Base-by-base conservation (phyloP, 2,797 vertebrate species). In the Pangasius djambal region DNA sequence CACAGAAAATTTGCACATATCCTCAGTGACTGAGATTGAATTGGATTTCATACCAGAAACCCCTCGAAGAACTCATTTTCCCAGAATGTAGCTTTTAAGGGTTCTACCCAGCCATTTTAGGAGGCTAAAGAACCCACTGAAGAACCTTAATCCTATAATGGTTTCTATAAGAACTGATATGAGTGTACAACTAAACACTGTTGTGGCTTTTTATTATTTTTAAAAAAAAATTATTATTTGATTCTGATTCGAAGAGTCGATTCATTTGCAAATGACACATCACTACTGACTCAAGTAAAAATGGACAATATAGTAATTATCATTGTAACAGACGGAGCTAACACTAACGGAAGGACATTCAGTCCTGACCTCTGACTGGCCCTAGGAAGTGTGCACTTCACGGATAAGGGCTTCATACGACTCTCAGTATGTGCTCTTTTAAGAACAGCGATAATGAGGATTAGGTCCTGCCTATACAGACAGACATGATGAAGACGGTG, bases 351-450 rank as follows among this genome's bases (percentile, higher is more conserved):
- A n/a, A 79, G 77, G n/a, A 31, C n/a, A 34, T 34, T 55, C 28
- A 20, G 31, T 81, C 52, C n/a, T 59, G 31, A 59, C 55, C 78
- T 81, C n/a, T n/a, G 48, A 74, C 70, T 40, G 15, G 18, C 37
- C 70, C 72, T 75, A 75, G 40, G 40, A 34, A 79, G 77, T 79
- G 77, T 57, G n/a, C 50, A 52, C 75, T 50, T 78, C 48, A 50
- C 4, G 12, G 25, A 77, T 28, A 77, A 40, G 70, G 34, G 37
- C 34, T 74, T 40, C 16, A 6, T 70, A 70, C 16, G 5, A 40
- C 10, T 74, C 72, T 74, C 72, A 25, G 1, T 55, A 12, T 81
- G 78, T 81, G n/a, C 31, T 81, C 55, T 86, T 77, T 12, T 79
- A 65, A 63, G 40, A 52, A 67, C 75, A 31, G 5, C 55, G 22